Percentiles rank a stretch among this genome's conserved stretches.
Conservation (phyloP, 2,888 invertebrate genomes). For the Acronicta aceris region DNA sequence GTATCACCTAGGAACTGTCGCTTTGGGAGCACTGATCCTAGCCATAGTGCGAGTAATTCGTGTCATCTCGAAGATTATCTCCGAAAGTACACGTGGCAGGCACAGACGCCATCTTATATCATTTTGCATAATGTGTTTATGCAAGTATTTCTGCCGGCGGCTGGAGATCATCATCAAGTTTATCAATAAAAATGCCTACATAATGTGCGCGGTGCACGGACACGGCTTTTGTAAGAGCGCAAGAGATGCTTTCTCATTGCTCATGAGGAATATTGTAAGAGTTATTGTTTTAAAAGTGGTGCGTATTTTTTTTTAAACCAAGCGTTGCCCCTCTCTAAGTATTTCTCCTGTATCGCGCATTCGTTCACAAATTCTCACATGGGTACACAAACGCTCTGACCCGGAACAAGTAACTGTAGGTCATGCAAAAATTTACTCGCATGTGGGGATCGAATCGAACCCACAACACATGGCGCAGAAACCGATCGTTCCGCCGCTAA, state of each 20-base stretch:
- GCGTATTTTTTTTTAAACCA: constrained; percentile 17
- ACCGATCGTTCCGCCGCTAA: too few relatives aligned
- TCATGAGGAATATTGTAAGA: constrained; percentile 95
- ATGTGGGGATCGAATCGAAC: too few relatives aligned
- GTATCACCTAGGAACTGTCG: constrained; percentile 96
- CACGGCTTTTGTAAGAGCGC: constrained; percentile 97
- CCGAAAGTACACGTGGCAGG: too few relatives aligned
- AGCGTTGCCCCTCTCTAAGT: too few relatives aligned
- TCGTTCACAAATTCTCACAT: too few relatives aligned
- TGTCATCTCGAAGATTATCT: constrained; percentile 94
- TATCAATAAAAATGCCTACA: constrained; percentile 96
- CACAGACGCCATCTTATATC: too few relatives aligned
- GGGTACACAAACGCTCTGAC: too few relatives aligned
- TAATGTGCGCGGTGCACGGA: constrained; percentile 98
- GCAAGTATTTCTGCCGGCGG: constrained; percentile 96
- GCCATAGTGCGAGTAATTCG: constrained; percentile 97
- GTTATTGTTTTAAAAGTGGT: constrained; percentile 95
- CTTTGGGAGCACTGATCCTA: constrained; percentile 97
- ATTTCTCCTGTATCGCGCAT: too few relatives aligned
- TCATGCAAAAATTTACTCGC: too few relatives aligned
- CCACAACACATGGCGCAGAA: too few relatives aligned
- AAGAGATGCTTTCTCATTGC: constrained; percentile 95
- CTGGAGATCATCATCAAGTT: constrained; percentile 96
- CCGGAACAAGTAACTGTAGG: too few relatives aligned
- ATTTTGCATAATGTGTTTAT: constrained; percentile 92